Evolutionary conservation across 92 coral and sea anemone species (phyloP).

Genomic region (Heliopora coerulea): DNA sequence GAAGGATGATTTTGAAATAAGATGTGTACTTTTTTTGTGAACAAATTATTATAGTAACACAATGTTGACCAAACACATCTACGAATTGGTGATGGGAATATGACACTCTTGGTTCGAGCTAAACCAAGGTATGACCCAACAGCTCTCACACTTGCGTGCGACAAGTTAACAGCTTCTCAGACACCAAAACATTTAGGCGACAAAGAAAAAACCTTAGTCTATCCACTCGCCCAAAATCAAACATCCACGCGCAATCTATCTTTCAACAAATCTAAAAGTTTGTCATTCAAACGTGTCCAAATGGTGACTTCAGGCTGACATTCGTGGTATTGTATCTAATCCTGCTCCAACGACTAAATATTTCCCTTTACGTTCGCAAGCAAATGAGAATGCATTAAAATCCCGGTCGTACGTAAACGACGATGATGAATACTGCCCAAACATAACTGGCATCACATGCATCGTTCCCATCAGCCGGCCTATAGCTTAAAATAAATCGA

Average conservation of each 20-base stretch:
- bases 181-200: background rate
- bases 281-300: background rate
- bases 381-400: background rate
- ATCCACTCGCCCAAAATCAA: background rate
- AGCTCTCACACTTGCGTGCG: no score
- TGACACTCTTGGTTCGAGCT: no score
- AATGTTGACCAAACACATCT: no score
- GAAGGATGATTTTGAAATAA: no score
- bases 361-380: background rate
- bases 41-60: no score
- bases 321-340: background rate
- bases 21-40: no score
- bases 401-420: background rate
- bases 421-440: background rate
- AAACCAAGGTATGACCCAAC: no score
- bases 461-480: background rate
- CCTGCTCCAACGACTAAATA: background rate
- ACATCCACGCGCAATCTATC: background rate
- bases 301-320: background rate
- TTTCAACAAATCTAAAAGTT: background rate
- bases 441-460: slow-evolving; percentile 1
- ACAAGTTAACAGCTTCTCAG: background rate
- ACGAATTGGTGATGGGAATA: no score
- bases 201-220: background rate
- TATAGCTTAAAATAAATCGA: background rate